Conservation (phyloP, 2,113 vertebrate species). For the Crotophaga sulcirostris region DNA sequence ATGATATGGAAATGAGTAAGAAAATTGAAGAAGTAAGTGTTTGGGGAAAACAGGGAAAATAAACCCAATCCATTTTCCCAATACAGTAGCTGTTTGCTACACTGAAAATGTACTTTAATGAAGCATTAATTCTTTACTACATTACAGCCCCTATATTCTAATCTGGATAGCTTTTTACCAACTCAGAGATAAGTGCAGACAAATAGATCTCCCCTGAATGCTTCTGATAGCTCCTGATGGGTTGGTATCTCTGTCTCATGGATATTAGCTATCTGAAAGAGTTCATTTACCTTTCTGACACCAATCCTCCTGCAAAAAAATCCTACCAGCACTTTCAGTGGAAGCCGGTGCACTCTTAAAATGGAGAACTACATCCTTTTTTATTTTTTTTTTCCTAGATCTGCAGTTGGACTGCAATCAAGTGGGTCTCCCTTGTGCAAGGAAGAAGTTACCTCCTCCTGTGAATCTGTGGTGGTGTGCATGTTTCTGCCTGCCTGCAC, state of each 20-base stretch:
- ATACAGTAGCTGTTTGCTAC: neutral
- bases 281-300: neutral
- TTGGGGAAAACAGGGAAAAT: neutral
- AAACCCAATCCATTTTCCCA: neutral
- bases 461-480: neutral
- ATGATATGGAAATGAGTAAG: neutral
- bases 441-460: neutral
- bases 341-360: neutral
- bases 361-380: neutral
- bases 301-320: neutral
- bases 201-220: neutral
- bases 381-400: neutral
- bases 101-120: neutral
- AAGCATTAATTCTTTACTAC: neutral
- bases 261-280: neutral
- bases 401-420: neutral
- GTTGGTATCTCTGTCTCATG: neutral
- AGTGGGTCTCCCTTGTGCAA: neutral
- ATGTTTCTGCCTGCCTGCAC: neutral
- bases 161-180: neutral
- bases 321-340: neutral
- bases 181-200: neutral
- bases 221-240: neutral
- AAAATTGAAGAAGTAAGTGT: neutral
- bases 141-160: neutral